Conservation (phyloP, 2,797 vertebrate genomes). For the Sebastes itinus region DNA sequence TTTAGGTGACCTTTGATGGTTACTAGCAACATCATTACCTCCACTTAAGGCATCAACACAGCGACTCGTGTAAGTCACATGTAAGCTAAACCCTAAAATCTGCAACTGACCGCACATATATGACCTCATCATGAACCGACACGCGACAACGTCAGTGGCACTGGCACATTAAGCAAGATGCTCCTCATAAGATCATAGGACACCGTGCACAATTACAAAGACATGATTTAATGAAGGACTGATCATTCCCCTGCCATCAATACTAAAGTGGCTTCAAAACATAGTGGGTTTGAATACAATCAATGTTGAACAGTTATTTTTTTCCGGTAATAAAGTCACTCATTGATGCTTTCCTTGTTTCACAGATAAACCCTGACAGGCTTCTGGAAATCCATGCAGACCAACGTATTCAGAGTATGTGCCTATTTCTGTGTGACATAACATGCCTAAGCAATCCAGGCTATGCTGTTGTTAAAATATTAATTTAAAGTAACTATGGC, state of each 20-base stretch:
- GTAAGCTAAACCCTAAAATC: conserved; percentile 36
- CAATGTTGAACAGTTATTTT: conserved; percentile 68
- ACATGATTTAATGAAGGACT: conserved; percentile 77
- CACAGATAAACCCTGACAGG: conserved; percentile 72
- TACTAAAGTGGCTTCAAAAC: conserved; percentile 83
- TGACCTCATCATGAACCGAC: conserved; percentile 20
- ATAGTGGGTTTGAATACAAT: conserved; percentile 80
- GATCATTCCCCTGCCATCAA: conserved; percentile 70
- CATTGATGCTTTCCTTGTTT: conserved; percentile 60
- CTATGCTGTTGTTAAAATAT: conserved; percentile 84
- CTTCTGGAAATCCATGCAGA: conserved; percentile 77
- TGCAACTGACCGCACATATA: conserved; percentile 31
- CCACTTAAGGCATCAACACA: conserved; percentile 43
- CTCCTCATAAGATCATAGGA: conserved; percentile 67
- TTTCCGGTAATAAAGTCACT: conserved; percentile 70
- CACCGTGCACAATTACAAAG: conserved; percentile 69
- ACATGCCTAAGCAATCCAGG: conserved; percentile 80
- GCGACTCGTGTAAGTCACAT: conserved; percentile 37
- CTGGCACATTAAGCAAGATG: conserved; percentile 53
- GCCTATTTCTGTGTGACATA: conserved; percentile 83
- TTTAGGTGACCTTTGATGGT: conserved; percentile 50
- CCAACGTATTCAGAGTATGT: conserved; percentile 78
- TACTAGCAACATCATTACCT: conserved; percentile 36
- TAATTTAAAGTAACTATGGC: conserved; percentile 82
- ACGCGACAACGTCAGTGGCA: conserved; percentile 44